Conservation (phyloP, 2,113 vertebrate genomes). For the Apus apus region DNA sequence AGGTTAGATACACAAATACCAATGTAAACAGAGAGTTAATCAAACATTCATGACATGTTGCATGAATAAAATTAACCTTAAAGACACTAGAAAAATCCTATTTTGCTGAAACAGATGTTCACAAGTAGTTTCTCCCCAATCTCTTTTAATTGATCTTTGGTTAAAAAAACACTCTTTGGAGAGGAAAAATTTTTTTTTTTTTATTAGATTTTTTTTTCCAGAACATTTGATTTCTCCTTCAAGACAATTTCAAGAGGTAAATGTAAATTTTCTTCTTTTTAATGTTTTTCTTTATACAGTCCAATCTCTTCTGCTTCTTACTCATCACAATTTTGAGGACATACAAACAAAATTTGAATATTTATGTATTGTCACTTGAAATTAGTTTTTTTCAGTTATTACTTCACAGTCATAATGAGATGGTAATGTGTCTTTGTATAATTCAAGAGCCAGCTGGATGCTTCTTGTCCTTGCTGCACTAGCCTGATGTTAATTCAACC, state of each 20-base stretch:
- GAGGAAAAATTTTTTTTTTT: background rate
- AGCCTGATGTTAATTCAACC: conserved; percentile 32
- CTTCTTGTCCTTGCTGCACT: conserved; percentile 25
- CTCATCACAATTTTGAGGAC: background rate
- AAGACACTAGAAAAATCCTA: background rate
- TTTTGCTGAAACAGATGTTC: background rate
- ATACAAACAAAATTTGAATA: conserved; percentile 32
- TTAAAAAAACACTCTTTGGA: background rate
- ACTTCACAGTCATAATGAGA: conserved; percentile 43
- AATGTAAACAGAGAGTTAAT: background rate
- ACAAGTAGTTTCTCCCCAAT: background rate
- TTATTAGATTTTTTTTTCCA: background rate
- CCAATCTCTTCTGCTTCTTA: background rate
- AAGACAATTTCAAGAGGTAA: background rate
- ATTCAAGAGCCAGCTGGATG: conserved; percentile 58
- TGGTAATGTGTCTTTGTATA: conserved; percentile 47
- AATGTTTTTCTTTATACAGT: background rate
- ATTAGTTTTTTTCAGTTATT: conserved; percentile 47
- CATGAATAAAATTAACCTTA: background rate
- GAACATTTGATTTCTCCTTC: background rate
- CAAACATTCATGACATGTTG: background rate
- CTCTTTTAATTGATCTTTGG: background rate
- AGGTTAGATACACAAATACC: background rate
- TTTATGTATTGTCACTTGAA: conserved; percentile 35
- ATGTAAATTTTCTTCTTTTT: background rate